Conservation (phyloP, 2,797 vertebrate genomes). For the Monodelphis domestica region DNA sequence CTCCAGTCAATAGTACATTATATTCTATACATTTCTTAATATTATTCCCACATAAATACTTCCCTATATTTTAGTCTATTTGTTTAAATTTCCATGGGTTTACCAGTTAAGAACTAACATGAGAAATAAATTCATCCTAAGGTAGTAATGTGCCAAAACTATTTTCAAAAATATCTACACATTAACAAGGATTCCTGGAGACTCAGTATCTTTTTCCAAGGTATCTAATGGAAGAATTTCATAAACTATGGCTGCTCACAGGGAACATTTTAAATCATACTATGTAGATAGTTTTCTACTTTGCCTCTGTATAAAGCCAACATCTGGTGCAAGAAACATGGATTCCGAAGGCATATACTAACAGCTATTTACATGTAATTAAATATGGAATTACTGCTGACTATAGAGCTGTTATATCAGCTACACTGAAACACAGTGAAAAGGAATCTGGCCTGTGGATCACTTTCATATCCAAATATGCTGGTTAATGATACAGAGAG, state of each 20-base stretch:
- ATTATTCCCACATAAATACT: neutral
- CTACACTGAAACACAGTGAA: conserved; percentile 5
- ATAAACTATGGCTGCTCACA: neutral
- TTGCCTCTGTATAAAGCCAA: conserved; percentile 29
- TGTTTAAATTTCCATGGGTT: conserved; percentile 2
- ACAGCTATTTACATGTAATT: conserved; percentile 52
- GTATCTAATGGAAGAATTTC: neutral
- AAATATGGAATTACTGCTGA: conserved; percentile 18
- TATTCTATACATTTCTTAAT: neutral
- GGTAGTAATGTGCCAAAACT: neutral
- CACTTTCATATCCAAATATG: neutral
- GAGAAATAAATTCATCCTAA: conserved; percentile 1
- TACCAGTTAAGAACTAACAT: conserved; percentile 38
- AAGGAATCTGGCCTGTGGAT: neutral
- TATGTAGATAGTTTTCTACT: conserved; percentile 30
- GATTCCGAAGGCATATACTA: conserved; percentile 64
- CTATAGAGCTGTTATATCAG: conserved; percentile 44
- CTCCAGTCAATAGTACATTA: neutral
- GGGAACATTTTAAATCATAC: neutral
- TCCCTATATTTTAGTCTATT: neutral
- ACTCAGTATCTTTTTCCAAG: conserved; percentile 4
- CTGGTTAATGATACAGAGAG: neutral
- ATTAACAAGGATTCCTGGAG: conserved; percentile 20
- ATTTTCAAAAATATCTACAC: neutral
- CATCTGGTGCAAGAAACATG: conserved; percentile 49